Evolutionary conservation across 2,113 vertebrate species (phyloP).

Genomic region (Arizona elegans): DNA sequence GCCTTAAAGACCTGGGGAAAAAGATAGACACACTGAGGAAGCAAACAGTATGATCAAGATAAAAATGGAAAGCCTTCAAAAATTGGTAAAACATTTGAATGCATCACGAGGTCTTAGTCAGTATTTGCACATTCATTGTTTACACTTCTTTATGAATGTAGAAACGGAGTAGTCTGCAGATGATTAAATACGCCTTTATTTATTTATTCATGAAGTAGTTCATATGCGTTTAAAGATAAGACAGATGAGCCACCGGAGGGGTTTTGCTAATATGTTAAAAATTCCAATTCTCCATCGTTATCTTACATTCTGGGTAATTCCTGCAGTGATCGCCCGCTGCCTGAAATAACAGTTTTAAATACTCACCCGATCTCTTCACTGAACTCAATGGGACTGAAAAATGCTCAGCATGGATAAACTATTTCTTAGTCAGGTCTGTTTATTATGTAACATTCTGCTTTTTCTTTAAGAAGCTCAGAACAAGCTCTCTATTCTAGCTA

Average conservation of each 20-base stretch:
- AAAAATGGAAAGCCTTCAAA: not conserved
- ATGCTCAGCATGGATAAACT: not conserved
- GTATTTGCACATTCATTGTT: not conserved
- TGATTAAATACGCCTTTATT: not conserved
- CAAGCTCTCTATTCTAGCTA: not conserved
- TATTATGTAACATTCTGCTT: not conserved
- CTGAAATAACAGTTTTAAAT: not conserved
- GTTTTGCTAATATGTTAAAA: not conserved
- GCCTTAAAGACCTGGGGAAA: not conserved
- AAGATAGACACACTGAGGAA: not conserved
- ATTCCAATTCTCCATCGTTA: not conserved
- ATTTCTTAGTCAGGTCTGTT: not conserved
- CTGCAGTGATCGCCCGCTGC: not conserved
- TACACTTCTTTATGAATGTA: not conserved
- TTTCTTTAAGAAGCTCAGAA: not conserved
- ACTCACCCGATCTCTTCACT: too few relatives aligned
- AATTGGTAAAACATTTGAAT: not conserved
- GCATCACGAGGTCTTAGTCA: not conserved
- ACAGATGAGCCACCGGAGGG: not conserved
- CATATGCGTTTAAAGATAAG: not conserved
- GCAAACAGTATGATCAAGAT: not conserved
- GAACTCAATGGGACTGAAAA: not conserved
- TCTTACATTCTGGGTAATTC: not conserved
- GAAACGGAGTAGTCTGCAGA: not conserved
- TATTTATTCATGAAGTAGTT: not conserved